A percentile compares a stretch with the other conserved stretches of the same genome.
These are phyloP conservation scores for Hypomecis punctinalis DNA, from an alignment of 2,888 invertebrate genomes.

Conservation along the genomic window DNA sequence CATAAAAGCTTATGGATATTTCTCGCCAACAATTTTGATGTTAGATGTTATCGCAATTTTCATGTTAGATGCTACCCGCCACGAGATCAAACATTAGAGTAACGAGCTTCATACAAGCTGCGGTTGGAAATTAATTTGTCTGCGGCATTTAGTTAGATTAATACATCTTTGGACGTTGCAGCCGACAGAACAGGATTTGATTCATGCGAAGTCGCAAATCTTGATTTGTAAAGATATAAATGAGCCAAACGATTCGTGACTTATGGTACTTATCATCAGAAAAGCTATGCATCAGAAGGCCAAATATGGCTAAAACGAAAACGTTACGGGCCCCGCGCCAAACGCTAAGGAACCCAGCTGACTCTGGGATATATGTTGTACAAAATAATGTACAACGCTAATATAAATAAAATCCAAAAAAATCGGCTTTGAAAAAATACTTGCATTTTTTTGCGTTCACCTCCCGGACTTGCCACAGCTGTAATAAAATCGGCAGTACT, in stretches of 20 bases:
- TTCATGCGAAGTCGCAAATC: conserved; percentile 26
- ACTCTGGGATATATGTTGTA: no score
- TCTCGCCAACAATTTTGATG: conserved; percentile 65
- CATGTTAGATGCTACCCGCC: conserved; percentile 56
- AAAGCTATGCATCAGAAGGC: neutral
- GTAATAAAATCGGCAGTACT: neutral
- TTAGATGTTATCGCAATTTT: conserved; percentile 59
- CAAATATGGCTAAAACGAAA: no score
- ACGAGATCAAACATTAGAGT: conserved; percentile 59
- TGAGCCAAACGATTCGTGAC: neutral
- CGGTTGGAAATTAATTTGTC: conserved; percentile 53
- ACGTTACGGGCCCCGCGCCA: no score
- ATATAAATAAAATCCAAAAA: no score
- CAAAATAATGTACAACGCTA: no score
- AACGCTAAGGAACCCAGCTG: no score
- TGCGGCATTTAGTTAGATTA: conserved; percentile 39
- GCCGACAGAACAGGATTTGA: conserved; percentile 30
- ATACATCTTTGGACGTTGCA: conserved; percentile 31
- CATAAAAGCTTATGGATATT: conserved; percentile 22
- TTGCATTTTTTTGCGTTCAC: no score
- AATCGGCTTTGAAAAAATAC: no score
- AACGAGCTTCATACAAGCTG: conserved; percentile 63
- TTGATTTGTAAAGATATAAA: conserved; percentile 8
- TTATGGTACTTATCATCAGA: neutral
- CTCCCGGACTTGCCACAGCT: no score